Evolutionary conservation across 2,113 vertebrate genomes (phyloP).

Genomic region (Paedocypris sp.): DNA sequence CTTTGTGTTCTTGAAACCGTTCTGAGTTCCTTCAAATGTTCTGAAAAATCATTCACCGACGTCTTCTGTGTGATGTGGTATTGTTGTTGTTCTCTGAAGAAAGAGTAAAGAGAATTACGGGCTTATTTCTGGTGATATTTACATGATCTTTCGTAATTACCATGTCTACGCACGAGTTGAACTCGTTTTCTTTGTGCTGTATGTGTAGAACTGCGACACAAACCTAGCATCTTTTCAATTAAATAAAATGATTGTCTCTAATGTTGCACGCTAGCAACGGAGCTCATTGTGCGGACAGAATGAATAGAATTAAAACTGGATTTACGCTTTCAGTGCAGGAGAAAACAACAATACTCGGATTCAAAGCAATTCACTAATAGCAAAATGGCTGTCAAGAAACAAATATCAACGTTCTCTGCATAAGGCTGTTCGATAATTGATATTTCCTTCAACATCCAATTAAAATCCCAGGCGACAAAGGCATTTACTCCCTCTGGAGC

Average conservation of each 20-base stretch:
- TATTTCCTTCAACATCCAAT: background rate
- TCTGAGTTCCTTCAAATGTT: too few species aligned
- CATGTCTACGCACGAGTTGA: too few species aligned
- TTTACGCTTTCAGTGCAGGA: background rate
- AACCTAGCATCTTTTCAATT: slow-evolving; percentile 28
- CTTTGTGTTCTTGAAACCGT: too few species aligned
- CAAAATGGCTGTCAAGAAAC: background rate
- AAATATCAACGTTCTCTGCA: background rate
- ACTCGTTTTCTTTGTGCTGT: slow-evolving; percentile 1
- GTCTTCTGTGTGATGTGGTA: too few species aligned
- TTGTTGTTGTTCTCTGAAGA: slow-evolving; percentile 15
- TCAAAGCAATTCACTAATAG: background rate
- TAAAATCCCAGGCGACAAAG: slow-evolving; percentile 24
- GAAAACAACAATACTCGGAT: background rate
- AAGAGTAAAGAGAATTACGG: background rate
- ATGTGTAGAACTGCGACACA: slow-evolving; percentile 22
- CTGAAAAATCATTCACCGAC: too few species aligned
- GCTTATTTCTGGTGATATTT: slow-evolving; percentile 22
- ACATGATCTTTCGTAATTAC: too few species aligned
- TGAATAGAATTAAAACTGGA: background rate
- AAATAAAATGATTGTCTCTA: background rate
- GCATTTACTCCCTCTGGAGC: slow-evolving; percentile 40
- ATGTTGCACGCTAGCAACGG: background rate
- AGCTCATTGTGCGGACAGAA: background rate
- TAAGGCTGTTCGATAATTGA: background rate